Conservation (phyloP, 53 echinoderm and acorn worm genomes). For the Astropecten irregularis region DNA sequence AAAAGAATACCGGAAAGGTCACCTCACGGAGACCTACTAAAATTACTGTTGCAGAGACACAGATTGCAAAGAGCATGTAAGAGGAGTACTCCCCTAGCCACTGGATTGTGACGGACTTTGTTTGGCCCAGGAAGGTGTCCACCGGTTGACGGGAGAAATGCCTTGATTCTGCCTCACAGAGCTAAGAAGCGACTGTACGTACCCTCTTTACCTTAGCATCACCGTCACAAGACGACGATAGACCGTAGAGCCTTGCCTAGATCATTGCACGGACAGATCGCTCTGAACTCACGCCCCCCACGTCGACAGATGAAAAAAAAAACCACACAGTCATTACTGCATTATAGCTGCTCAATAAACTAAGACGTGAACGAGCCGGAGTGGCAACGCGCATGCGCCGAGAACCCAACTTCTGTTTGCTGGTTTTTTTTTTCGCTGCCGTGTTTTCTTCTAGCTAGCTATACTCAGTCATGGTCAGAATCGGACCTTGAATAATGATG, state of each 20-base stretch:
- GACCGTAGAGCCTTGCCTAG: too few relatives aligned
- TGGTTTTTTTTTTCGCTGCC: not conserved
- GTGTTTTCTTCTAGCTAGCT: too few relatives aligned
- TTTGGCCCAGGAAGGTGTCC: too few relatives aligned
- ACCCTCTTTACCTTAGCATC: too few relatives aligned
- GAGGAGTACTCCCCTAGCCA: too few relatives aligned
- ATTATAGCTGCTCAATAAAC: constrained; percentile 26
- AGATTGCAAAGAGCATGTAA: too few relatives aligned
- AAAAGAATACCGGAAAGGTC: constrained; percentile 20
- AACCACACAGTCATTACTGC: constrained; percentile 10
- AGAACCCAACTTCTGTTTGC: not conserved
- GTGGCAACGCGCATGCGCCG: constrained; percentile 40
- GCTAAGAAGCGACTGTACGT: too few relatives aligned
- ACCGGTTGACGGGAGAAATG: too few relatives aligned
- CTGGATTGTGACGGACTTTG: too few relatives aligned
- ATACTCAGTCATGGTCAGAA: not conserved
- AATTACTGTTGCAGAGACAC: not conserved
- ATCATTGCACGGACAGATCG: not conserved
- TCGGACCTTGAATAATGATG: too few relatives aligned
- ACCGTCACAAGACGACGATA: too few relatives aligned
- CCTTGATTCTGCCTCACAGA: too few relatives aligned
- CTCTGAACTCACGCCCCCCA: constrained; percentile 54
- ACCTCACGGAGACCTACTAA: not conserved
- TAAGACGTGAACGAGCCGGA: constrained; percentile 39
- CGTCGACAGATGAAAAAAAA: constrained; percentile 33